Evolutionary conservation across 2,797 vertebrate genomes (phyloP).

Genomic region (Tenualosa ilisha): DNA sequence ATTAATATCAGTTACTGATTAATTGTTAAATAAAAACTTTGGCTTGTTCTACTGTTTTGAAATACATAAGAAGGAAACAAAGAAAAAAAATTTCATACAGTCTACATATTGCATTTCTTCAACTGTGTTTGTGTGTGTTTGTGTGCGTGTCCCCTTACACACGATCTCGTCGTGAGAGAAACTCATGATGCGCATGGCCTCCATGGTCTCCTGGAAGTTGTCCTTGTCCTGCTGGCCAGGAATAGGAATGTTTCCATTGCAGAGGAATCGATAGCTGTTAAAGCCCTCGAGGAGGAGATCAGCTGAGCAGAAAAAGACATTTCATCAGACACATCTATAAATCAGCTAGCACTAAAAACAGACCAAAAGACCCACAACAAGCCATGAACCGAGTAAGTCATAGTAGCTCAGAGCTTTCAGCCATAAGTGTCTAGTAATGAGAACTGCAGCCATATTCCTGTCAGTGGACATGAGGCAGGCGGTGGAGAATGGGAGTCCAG

Average conservation of each 20-base stretch:
- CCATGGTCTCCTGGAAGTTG: conserved; percentile 99
- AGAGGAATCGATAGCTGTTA: conserved; percentile 94
- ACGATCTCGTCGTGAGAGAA: conserved; percentile 95
- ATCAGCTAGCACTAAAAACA: not conserved
- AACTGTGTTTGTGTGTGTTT: not conserved
- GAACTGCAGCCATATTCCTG: not conserved
- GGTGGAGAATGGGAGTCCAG: not conserved
- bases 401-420: not conserved
- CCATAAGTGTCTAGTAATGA: not conserved
- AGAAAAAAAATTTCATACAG: not conserved
- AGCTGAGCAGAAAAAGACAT: conserved; percentile 65
- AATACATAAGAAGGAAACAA: not conserved
- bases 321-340: not conserved
- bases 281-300: conserved; percentile 96
- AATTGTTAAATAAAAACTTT: not conserved
- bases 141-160: conserved; percentile 64
- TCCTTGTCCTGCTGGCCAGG: conserved; percentile 99
- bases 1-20: not conserved
- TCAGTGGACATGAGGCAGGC: not conserved
- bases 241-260: conserved; percentile 93
- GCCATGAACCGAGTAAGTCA: not conserved
- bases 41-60: not conserved
- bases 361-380: not conserved
- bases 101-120: not conserved
- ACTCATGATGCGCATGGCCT: conserved; percentile 99